Evolutionary conservation across 1,140 invertebrate genomes (phyloP), one percentile per base, ranked within the genome.

Genomic region (Protaetia brevitarsis): DNA sequence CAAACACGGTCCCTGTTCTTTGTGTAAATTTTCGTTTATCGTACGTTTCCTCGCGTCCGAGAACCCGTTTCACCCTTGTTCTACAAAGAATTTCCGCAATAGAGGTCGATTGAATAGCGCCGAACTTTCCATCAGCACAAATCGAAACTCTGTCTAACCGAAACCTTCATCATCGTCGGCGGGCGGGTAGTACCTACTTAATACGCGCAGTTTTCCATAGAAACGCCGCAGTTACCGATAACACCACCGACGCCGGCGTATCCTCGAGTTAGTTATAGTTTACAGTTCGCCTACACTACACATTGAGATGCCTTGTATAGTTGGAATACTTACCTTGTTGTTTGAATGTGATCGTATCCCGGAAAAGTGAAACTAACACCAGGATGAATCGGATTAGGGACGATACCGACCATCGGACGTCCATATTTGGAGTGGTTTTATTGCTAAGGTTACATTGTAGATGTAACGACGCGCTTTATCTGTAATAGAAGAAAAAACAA

Each of bases 381-480:
- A 73, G 37, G 45, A 73, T 69, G 62, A 65, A 66, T 64, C 69
- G 37, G 27, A 63, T 66, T 66, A 67, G 59, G 63, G 68, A 68
- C 61, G 68, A 68, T 64, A 70, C 66, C 62, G 63, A 66, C 73
- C 73, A 75, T 75, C 69, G 73, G 71, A 75, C 73, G 69, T 75
- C 73, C 73, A 75, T 75, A 68, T 64, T 71, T 66, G 30, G 66
- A 57, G 28, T 6, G 26, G 63, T n/a, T 65, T 70, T 67, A 66
- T 73, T 68, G 72, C 71, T 67, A 65, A 21, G 73, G 67, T 75
- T 72, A 75, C 73, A 75, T 75, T 68, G 68, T 70, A 67, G 71
- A 23, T 58, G 66, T 45, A 45, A 45, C 4, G 41, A 4, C 13
- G 16, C 3, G 16, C 16, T 21, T 45, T 45, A 45, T 45, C 41